A percentile compares a stretch with the other conserved stretches of the same genome.
These are phyloP conservation scores for Copidosoma aretas DNA, from an alignment of 2,888 invertebrate genomes.

Conservation along the genomic window DNA sequence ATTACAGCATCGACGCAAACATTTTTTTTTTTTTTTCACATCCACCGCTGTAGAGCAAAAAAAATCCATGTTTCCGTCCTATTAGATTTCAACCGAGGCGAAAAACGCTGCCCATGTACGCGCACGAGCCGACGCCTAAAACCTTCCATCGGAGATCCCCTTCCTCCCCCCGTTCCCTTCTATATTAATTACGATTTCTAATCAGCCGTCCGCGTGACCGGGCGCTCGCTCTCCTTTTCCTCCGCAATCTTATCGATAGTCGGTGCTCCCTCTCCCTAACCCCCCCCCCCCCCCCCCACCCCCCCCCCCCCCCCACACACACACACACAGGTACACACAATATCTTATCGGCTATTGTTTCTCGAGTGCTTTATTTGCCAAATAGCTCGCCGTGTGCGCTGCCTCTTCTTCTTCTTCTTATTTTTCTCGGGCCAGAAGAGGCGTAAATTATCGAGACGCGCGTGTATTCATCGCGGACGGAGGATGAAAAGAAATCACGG, in stretches of 20 bases:
- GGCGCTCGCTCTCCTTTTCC: neutral
- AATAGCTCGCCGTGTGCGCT: slow-evolving; percentile 5
- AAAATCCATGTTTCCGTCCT: too few species aligned
- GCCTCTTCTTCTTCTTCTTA: neutral
- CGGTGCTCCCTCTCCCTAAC: neutral
- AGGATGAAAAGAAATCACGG: neutral
- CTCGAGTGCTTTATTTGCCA: slow-evolving; percentile 57
- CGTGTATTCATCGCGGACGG: too few species aligned
- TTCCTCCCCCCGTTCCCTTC: neutral
- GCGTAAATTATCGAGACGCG: neutral
- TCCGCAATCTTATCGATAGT: slow-evolving; percentile 25
- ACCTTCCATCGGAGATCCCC: neutral
- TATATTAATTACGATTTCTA: slow-evolving; percentile 22
- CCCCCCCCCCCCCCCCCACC: neutral
- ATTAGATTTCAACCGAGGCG: too few species aligned
- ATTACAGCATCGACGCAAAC: too few species aligned
- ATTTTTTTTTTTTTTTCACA: too few species aligned
- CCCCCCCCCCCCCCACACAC: neutral
- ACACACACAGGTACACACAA: neutral
- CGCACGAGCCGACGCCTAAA: neutral
- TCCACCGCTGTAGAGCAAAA: too few species aligned
- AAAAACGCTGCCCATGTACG: neutral
- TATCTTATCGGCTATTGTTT: slow-evolving; percentile 58
- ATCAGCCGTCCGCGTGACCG: slow-evolving; percentile 5
- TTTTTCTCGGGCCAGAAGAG: neutral